These are phyloP conservation scores for Drosophila mimetica DNA, from an alignment of 2,888 invertebrate genomes.

Conservation along the genomic window DNA sequence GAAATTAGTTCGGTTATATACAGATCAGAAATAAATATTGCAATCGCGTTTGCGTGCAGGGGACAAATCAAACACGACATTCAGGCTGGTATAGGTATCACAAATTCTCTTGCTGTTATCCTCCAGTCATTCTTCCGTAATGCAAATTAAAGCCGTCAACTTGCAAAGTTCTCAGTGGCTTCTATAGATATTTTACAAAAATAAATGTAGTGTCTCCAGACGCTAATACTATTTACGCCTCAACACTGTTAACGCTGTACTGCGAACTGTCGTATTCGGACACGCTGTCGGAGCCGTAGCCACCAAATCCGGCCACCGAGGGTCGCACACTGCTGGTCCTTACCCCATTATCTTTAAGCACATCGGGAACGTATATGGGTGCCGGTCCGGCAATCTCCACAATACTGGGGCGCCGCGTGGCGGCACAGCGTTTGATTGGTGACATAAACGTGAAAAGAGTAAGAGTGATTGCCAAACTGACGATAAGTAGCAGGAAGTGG, in stretches of 20 bases:
- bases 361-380: slow-evolving; percentile 84
- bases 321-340: slow-evolving; percentile 46
- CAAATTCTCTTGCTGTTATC: slow-evolving; percentile 46
- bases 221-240: slow-evolving; percentile 64
- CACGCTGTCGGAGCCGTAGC: slow-evolving; percentile 83
- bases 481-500: slow-evolving; percentile 87
- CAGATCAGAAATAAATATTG: slow-evolving; percentile 41
- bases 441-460: slow-evolving; percentile 88
- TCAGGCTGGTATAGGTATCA: slow-evolving; percentile 64
- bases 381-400: slow-evolving; percentile 83
- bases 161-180: slow-evolving; percentile 62
- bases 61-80: slow-evolving; percentile 46
- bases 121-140: background rate
- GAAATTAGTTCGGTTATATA: slow-evolving; percentile 49
- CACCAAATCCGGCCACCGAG: slow-evolving; percentile 65
- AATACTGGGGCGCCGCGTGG: slow-evolving; percentile 84
- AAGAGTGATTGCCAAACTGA: slow-evolving; percentile 89
- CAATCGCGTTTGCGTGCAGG: slow-evolving; percentile 21
- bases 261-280: slow-evolving; percentile 83
- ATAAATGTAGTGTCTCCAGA: slow-evolving; percentile 43
- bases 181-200: slow-evolving; percentile 57
- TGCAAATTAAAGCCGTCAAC: slow-evolving; percentile 30
- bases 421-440: slow-evolving; percentile 89
- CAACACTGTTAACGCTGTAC: slow-evolving; percentile 82
- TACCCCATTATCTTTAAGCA: slow-evolving; percentile 73